Base-by-base conservation (phyloP, 2,113 vertebrate genomes). In the Stegastes partitus region DNA sequence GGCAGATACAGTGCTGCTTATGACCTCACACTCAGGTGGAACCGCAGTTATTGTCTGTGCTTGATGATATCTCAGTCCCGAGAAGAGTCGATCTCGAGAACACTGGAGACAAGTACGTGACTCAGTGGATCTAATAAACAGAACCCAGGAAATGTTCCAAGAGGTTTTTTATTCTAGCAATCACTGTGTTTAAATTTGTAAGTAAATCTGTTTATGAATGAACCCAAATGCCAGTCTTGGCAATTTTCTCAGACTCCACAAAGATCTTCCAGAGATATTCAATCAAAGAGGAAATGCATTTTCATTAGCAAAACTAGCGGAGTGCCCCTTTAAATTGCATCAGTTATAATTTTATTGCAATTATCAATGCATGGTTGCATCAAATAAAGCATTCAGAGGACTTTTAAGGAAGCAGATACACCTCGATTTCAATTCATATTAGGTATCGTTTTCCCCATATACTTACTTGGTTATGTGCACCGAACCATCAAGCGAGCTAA, bases 11-110 rank as follows among this genome's bases (percentile, higher is more conserved):
- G 61, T 16, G 1, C 45, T 39, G 56, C 16, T 45, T 25, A 51
- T 54, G 55, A 70, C 58, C 47, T 28, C 22, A 21, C 44, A 64
- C 34, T 50, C 25, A 66, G 28, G 44, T 65, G 57, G 23, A 72
- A 61, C 18, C 19, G 23, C 22, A 53, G 66, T 54, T 66, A 39
- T 54, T 26, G 37, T 54, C 19, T 74, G 34, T 51, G 57, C 18
- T 37, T 42, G 11, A 61, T 39, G 22, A 6, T 49, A 25, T 54
- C 19, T 19, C 44, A 42, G 21, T 50, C 22, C 18, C 34, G 61
- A 51, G 68, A 51, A 58, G 51, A 42, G 53, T 58, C 22, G 26
- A 18, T 68, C 53, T n/a, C 19, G 1, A 12, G 23, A 39, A 67
- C 50, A 42, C 4, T 51, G 65, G 31, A 22, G 45, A 45, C 47